Evolutionary conservation across 2,113 vertebrate species (phyloP), one percentile per base, ranked within the genome.

Genomic region (Tetrao urogallus): DNA sequence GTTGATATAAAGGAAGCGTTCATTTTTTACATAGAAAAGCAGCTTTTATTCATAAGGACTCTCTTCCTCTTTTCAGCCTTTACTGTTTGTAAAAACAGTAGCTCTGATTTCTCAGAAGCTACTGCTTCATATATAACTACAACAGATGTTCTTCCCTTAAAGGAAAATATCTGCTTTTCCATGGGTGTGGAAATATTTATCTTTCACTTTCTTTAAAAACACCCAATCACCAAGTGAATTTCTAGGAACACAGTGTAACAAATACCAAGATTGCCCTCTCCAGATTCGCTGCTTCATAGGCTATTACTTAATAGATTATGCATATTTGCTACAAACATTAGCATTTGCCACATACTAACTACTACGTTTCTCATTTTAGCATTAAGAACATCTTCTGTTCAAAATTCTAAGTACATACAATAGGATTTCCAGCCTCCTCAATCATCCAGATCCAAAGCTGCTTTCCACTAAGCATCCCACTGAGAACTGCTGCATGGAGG

Each of bases 91-190:
- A 63, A 87, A 92, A 94, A 48, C 15, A 76, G 50, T 43, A 87
- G 40, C 45, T 79, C 63, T 11, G 21, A 82, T 43, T 84, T 95
- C 67, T 71, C 43, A 74, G 83, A 74, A 90, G 82, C 71, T 67
- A 54, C 32, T 40, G 56, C 25, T 88, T 78, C 1, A 72, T 72
- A 64, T 78, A 13, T 75, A 92, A 84, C 77, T 90, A 45, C 78
- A 82, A 87, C 86, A 91, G 74, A 92, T 93, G 81, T 92, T 91
- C 70, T 82, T 43, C 76, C 32, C 74, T 79, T 56, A 86, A 94
- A 86, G 72, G 89, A 95, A 95, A 95, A 92, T 56, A 85, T 89
- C 86, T 94, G 70, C 18, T 90, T 92, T 94, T 94, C 69, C 84
- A 38, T 48, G 47, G 71, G 48, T 75, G 82, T 90, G 64, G 79